Evolutionary conservation across 2,113 vertebrate genomes (phyloP), one percentile per base, ranked within the genome.

Genomic region (Crocuta crocuta): DNA sequence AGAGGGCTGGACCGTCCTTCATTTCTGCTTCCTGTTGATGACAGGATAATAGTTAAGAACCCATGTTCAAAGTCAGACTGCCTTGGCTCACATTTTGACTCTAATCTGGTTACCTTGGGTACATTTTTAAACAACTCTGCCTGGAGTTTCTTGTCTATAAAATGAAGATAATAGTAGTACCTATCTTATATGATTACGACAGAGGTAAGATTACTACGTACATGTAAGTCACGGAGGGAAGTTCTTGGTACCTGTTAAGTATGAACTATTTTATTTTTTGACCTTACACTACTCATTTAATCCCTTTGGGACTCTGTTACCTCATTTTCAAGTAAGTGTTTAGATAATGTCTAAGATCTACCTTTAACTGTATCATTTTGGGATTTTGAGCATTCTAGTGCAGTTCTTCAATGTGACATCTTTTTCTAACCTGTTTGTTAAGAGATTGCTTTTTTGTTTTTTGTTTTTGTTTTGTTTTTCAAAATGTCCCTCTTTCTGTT

Each of bases 381-480:
- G 26, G 21, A 55, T 87, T 76, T 50, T 85, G 55, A 50, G 43
- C 11, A 66, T 68, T 89, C 93, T 71, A 81, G 5, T 74, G 33
- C 24, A 86, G 0, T 91, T 53, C 24, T 90, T 61, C 45, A 63
- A 8, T 66, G 19, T 63, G 81, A 26, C 55, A 24, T 8, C 19
- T 71, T 96, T 92, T 83, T 83, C 28, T 88, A 55, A 85, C 28
- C 31, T 74, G 13, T 76, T 93, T 92, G 23, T 79, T 92, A 58
- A 94, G 88, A 81, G 12, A 65, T 43, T 48, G 61, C 23, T 13
- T 90, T 83, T 83, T 90, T 33, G 39, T 86, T 65, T 9, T 63
- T 28, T 11, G 9, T 63, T 28, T 13, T 28, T 39, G 39, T 39
- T 39, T 39, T 39, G 39, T 39, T 63, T 63, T 63, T 7, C 15